Evolutionary conservation across 1,140 invertebrate species (phyloP).

Genomic region (Platorchestia sp.): DNA sequence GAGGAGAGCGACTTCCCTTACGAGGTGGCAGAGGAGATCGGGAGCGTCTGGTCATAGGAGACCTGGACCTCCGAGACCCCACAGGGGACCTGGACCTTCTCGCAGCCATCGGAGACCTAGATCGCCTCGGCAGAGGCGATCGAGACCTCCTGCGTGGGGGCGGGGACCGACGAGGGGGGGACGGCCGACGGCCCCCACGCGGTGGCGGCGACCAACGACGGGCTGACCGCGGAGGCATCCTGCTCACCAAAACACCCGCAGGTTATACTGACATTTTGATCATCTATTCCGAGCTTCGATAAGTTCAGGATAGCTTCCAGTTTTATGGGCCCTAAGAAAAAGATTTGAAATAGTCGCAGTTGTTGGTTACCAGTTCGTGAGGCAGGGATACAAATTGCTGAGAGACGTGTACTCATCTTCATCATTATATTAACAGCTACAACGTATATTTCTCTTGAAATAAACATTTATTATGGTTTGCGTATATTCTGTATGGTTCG

Average conservation of each 20-base stretch:
- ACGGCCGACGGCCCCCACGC: constrained; percentile 42
- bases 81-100: neutral
- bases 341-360: too few relatives aligned
- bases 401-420: too few relatives aligned
- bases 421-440: too few relatives aligned
- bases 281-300: too few relatives aligned
- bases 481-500: too few relatives aligned
- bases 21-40: neutral
- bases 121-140: neutral
- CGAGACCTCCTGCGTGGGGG: constrained; percentile 57
- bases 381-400: too few relatives aligned
- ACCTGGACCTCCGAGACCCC: neutral
- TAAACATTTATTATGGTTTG: too few relatives aligned
- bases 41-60: constrained; percentile 9
- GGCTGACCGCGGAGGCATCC: constrained; percentile 22
- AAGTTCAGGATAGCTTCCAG: too few relatives aligned
- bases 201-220: neutral
- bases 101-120: neutral
- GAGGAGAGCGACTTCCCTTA: constrained; percentile 58
- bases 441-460: too few relatives aligned
- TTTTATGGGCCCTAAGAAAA: too few relatives aligned
- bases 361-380: too few relatives aligned
- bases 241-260: neutral
- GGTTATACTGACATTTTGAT: neutral
- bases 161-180: neutral